Conservation (phyloP, 2,113 vertebrate species). For the Archocentrus centrarchus region DNA sequence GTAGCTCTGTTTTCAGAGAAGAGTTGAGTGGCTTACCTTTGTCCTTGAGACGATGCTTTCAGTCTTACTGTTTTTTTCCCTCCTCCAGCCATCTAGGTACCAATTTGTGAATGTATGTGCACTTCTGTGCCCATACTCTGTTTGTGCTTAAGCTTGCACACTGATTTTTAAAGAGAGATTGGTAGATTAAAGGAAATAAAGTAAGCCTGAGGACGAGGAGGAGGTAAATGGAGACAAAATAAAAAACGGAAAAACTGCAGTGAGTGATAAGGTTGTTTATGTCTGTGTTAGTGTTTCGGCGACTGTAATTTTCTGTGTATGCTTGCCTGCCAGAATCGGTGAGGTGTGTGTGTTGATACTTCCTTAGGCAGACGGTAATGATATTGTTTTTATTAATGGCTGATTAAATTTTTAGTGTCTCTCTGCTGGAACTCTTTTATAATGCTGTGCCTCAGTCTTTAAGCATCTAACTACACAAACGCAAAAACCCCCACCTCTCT, state of each 20-base stretch:
- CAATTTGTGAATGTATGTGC: slow-evolving; percentile 43
- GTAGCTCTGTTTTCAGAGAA: slow-evolving; percentile 59
- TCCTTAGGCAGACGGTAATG: slow-evolving; percentile 58
- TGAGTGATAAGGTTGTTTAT: slow-evolving; percentile 45
- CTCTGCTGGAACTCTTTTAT: slow-evolving; percentile 36
- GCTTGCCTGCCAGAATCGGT: slow-evolving; percentile 30
- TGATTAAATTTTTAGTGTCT: slow-evolving; percentile 66
- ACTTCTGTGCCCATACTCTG: slow-evolving; percentile 12
- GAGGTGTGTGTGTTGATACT: slow-evolving; percentile 51
- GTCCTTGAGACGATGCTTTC: slow-evolving; percentile 59
- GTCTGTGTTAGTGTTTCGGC: slow-evolving; percentile 32
- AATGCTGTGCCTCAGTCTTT: slow-evolving; percentile 26
- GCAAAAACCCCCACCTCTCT: slow-evolving; percentile 1
- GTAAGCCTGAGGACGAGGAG: slow-evolving; percentile 9
- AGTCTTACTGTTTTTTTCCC: slow-evolving; percentile 2
- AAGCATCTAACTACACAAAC: slow-evolving; percentile 35
- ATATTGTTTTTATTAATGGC: slow-evolving; percentile 74
- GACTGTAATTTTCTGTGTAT: slow-evolving; percentile 25
- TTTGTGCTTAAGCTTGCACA: slow-evolving; percentile 37
- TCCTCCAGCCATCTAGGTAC: slow-evolving; percentile 21
- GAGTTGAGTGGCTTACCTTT: slow-evolving; percentile 62
- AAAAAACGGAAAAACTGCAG: slow-evolving; percentile 15
- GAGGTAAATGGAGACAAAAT: not conserved
- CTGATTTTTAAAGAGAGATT: slow-evolving; percentile 38
- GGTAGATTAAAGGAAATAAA: slow-evolving; percentile 51